A percentile compares a stretch with the other conserved stretches of the same genome.
phyloP scores from a whole-genome alignment of 2,888 invertebrate genomes.

The Pachycephus smyrnensis region DNA sequence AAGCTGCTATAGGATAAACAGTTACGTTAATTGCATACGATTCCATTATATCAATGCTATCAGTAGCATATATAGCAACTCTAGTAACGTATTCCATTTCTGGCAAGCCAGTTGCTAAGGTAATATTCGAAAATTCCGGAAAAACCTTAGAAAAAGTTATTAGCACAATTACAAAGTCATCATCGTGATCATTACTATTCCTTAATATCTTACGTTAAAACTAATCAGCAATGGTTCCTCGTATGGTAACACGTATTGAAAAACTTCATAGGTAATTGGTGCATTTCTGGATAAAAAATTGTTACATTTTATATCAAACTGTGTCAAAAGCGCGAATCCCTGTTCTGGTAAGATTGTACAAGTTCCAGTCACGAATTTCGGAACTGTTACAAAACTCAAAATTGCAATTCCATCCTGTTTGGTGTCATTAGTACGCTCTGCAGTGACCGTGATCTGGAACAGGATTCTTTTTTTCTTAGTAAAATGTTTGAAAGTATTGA shows the following conservation, averaged over 20 bases:
- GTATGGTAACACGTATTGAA: constrained; percentile 19
- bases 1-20: constrained; percentile 14
- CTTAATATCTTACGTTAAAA: constrained; percentile 11
- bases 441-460: constrained; percentile 16
- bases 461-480: not conserved
- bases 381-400: constrained; percentile 7
- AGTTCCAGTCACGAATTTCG: constrained; percentile 9
- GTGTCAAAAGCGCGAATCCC: constrained; percentile 19
- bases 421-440: constrained; percentile 2
- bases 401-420: constrained; percentile 7
- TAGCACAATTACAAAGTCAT: not conserved
- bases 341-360: constrained; percentile 15
- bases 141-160: constrained; percentile 7
- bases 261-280: constrained; percentile 17
- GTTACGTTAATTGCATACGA: constrained; percentile 17
- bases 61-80: constrained; percentile 15
- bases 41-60: constrained; percentile 16
- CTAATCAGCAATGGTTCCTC: constrained; percentile 17
- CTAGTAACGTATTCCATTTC: constrained; percentile 15
- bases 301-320: constrained; percentile 9
- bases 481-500: not conserved
- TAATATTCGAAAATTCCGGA: constrained; percentile 14
- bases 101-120: constrained; percentile 17
- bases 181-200: not conserved
- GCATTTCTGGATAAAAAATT: constrained; percentile 7